Evolutionary conservation across 2,113 vertebrate species (phyloP), one percentile per base, ranked within the genome.

Genomic region (Sapayoa aenigma): DNA sequence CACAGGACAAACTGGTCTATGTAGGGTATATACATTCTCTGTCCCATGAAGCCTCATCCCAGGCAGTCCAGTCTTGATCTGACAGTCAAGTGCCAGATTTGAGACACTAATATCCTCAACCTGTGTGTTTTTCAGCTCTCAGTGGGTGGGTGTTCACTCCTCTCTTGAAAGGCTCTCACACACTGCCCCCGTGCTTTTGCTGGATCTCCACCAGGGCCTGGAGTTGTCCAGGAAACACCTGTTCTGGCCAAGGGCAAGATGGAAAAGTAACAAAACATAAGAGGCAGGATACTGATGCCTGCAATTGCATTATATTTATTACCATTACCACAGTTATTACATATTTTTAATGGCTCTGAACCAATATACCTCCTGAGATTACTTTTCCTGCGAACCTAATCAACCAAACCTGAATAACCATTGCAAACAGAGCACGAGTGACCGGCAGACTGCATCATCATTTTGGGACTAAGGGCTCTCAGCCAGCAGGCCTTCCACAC

Each of bases 261-360:
- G 13, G 14, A 67, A 86, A 37, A 63, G 5, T 12, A 76, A 73
- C 2, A 66, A 62, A 88, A 77, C 0, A 0, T 16, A 53, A 81
- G 71, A 73, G 41, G 35, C 78, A 95, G 21, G 20, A 67, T 77
- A 49, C 6, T 9, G 28, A 28, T 75, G 65, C 52, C 23, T 89
- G 27, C 31, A 91, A 41, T 10, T 82, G 18, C 21, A 50, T 55
- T 77, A 11, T 30, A 59, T 15, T 71, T 88, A 41, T 58, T 42
- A 85, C 27, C 72, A 11, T n/a, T 80, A 53, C 62, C 67, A 49
- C 16, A 78, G 31, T 60, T 58, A 58, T 58, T 71, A 19, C 27
- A 65, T 52, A 18, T 67, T 89, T 56, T 77, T 81, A 71, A 78
- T 67, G 63, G 9, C 46, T 86, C 39, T 60, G 90, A 90, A 92